Evolutionary conservation across 2,797 vertebrate genomes (phyloP), one percentile per base, ranked within the genome.

Genomic region (Acestrorhynchus altus): DNA sequence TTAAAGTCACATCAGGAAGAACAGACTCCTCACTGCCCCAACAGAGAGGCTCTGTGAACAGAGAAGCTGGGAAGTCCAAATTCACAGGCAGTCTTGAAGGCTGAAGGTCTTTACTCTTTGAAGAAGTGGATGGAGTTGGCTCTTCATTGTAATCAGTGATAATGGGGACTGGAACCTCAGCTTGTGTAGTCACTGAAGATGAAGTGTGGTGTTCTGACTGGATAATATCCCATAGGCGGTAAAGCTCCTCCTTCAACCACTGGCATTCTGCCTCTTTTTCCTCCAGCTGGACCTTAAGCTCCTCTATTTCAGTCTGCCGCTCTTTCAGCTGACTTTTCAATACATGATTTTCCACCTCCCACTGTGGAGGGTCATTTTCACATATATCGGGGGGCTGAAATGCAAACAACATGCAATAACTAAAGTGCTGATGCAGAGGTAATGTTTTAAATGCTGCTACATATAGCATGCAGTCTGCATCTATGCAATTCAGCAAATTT

Each of bases 261-360:
- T 26, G 64, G 24, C 40, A 46, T 49, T 72, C 76, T 13, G 70
- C 76, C 51, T 78, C 76, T 69, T 78, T 72, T 63, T 72, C 71
- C 49, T 70, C 69, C 76, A 78, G 69, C 51, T 72, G 76, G 49
- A 46, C 35, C 60, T 72, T 72, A 22, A 72, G 76, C 39, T 65
- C 76, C 69, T 78, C 76, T 64, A 78, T 66, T 39, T 72, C 68
- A 54, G 76, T 71, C 60, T 78, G 68, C 44, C 64, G 60, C 59
- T 78, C 76, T 26, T 66, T 66, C 64, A 66, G 20, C 42, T 66
- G 42, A 46, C 2, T 13, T 66, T 46, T 66, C 64, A 66, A 46
- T 22, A 26, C 40, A 44, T 24, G 42, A 22, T 47, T 66, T 66
- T 47, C 64, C 64, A 47, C 42, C 42, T 66, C 42, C 42, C 42